Evolutionary conservation across 2,113 vertebrate species (phyloP), one percentile per base, ranked within the genome.

Genomic region (Phyllopteryx taeniolatus): DNA sequence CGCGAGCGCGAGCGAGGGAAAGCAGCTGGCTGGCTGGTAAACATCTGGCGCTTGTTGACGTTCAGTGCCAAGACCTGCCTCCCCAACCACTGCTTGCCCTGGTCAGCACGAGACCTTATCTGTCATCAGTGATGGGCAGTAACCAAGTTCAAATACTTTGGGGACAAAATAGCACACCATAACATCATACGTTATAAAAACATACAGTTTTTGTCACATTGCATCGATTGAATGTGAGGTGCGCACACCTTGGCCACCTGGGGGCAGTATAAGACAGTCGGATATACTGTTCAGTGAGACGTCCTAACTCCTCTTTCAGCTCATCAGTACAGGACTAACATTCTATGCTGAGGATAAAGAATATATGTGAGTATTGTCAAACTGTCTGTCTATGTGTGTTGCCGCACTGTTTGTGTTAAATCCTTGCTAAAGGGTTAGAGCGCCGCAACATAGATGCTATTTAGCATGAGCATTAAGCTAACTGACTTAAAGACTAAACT

Each of bases 11-110:
- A 49, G 76, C 72, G 73, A 74, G 80, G 74, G 82, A 70, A 72
- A 87, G 82, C 90, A 89, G 90, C 88, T 91, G 88, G 85, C 81
- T 69, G 75, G 83, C 83, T 81, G 80, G 78, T 82, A 76, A 87
- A 90, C 90, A 90, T 91, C 88, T 91, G 87, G 83, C 51, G 72
- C 77, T 69, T 67, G 74, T 79, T 69, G 79, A 80, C 75, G 71
- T 63, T 75, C 85, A 83, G 79, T 75, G 80, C 79, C 81, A 84
- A 74, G 69, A 78, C 76, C 82, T 81, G 79, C 70, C 78, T 71
- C 72, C 71, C 78, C 73, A 73, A 71, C 57, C 71, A 68, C 71
- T 70, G 65, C 65, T 67, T 79, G 68, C 67, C 68, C 73, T 71
- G 59, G 51, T 31, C 77, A 66, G 61, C 65, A 10, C 65, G 20